Evolutionary conservation across 2,113 vertebrate species (phyloP).

Genomic region (Chaenogobius annularis): DNA sequence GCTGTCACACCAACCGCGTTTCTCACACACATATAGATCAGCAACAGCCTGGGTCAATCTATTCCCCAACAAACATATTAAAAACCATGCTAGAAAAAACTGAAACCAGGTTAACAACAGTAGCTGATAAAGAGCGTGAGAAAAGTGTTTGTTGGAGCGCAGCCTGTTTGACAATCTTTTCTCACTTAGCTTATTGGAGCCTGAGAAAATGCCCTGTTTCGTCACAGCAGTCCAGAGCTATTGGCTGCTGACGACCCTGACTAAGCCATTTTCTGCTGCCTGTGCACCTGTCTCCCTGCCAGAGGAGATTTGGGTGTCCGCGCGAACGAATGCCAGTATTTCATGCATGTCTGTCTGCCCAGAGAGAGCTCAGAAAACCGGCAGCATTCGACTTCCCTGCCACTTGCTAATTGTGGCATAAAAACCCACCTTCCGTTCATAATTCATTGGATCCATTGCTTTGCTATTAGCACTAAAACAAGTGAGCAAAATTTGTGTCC

Average conservation of each 20-base stretch:
- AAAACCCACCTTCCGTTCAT: constrained; percentile 38
- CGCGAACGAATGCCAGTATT: constrained; percentile 61
- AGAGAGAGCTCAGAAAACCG: constrained; percentile 34
- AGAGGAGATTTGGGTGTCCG: constrained; percentile 65
- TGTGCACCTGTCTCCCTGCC: constrained; percentile 51
- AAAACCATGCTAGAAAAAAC: not conserved
- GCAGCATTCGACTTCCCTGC: constrained; percentile 40
- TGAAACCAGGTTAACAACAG: constrained; percentile 47
- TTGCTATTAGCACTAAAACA: constrained; percentile 46
- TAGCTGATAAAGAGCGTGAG: constrained; percentile 42
- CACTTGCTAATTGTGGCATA: constrained; percentile 54
- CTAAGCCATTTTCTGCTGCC: constrained; percentile 72
- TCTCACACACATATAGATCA: not conserved
- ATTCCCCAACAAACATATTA: not conserved
- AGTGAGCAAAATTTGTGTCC: constrained; percentile 20
- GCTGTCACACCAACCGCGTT: not conserved
- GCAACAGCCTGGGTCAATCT: constrained; percentile 1
- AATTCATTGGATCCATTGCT: constrained; percentile 46
- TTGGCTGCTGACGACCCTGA: constrained; percentile 70
- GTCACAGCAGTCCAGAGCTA: constrained; percentile 62
- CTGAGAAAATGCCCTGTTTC: constrained; percentile 63
- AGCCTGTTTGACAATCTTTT: constrained; percentile 45
- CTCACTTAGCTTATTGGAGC: constrained; percentile 53
- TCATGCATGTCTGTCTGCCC: constrained; percentile 53
- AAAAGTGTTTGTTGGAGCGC: constrained; percentile 43